Evolutionary conservation across 2,113 vertebrate species (phyloP).

Genomic region (Serilophus lunatus): DNA sequence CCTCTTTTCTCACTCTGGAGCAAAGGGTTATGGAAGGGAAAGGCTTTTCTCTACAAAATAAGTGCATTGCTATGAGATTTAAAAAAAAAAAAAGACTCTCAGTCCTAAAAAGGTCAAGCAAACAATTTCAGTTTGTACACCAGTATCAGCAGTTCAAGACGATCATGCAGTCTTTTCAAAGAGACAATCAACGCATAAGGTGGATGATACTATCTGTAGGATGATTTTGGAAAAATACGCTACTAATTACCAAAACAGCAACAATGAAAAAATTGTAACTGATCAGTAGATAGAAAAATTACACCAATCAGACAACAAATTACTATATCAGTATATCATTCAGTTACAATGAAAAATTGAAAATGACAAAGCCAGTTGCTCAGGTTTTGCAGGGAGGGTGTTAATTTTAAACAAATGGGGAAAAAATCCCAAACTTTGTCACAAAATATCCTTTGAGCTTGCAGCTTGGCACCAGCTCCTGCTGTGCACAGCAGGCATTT

Average conservation of each 20-base stretch:
- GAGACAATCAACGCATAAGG: not conserved
- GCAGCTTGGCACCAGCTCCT: slow-evolving; percentile 56
- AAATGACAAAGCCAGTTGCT: not conserved
- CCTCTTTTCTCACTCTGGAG: not conserved
- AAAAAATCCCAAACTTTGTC: not conserved
- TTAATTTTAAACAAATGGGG: not conserved
- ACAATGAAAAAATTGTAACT: not conserved
- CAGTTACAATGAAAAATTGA: not conserved
- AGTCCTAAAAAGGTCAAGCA: not conserved
- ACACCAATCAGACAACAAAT: not conserved
- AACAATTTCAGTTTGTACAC: not conserved
- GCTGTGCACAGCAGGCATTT: slow-evolving; percentile 66
- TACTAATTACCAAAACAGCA: not conserved
- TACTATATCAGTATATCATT: not conserved
- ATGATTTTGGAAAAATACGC: not conserved
- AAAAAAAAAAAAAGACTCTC: not conserved
- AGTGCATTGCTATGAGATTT: not conserved
- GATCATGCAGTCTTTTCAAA: not conserved
- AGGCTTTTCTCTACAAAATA: not conserved
- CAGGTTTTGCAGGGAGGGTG: not conserved
- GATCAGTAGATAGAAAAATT: not conserved
- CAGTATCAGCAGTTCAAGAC: not conserved
- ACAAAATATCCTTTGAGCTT: not conserved
- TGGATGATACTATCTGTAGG: not conserved
- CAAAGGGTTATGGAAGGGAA: not conserved